Conservation (phyloP, 2,888 invertebrate species). For the Scaeva pyrastri region DNA sequence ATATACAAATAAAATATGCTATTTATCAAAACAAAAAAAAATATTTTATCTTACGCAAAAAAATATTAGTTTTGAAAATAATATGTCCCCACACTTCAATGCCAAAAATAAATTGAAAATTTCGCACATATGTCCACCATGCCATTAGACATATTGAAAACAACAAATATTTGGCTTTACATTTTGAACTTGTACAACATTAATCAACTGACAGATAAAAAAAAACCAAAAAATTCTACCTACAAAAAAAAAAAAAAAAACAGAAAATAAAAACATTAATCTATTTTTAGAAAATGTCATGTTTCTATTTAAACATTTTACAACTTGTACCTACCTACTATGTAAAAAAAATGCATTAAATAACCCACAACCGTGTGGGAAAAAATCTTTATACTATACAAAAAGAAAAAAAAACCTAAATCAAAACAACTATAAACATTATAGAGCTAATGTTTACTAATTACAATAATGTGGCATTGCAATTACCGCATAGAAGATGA, state of each 20-base stretch:
- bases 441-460: conserved; percentile 44
- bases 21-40: conserved; percentile 11
- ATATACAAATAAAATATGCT: not conserved
- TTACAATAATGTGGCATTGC: conserved; percentile 50
- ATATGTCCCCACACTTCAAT: conserved; percentile 38
- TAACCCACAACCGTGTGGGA: conserved; percentile 47
- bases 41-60: conserved; percentile 13
- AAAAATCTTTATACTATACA: conserved; percentile 25
- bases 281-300: conserved; percentile 44
- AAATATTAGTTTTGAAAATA: conserved; percentile 33
- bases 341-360: no score
- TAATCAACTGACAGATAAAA: conserved; percentile 38
- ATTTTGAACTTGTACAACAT: conserved; percentile 59
- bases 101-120: conserved; percentile 28
- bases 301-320: conserved; percentile 9
- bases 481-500: conserved; percentile 30
- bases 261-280: conserved; percentile 22
- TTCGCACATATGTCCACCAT: conserved; percentile 5
- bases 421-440: conserved; percentile 11
- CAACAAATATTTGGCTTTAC: conserved; percentile 51
- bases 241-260: conserved; percentile 16
- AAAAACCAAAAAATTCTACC: not conserved
- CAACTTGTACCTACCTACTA: conserved; percentile 6
- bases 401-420: conserved; percentile 15
- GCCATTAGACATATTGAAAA: not conserved